These are phyloP conservation scores for Oscheius onirici DNA, from an alignment of 2,888 invertebrate genomes.

Conservation along the genomic window DNA sequence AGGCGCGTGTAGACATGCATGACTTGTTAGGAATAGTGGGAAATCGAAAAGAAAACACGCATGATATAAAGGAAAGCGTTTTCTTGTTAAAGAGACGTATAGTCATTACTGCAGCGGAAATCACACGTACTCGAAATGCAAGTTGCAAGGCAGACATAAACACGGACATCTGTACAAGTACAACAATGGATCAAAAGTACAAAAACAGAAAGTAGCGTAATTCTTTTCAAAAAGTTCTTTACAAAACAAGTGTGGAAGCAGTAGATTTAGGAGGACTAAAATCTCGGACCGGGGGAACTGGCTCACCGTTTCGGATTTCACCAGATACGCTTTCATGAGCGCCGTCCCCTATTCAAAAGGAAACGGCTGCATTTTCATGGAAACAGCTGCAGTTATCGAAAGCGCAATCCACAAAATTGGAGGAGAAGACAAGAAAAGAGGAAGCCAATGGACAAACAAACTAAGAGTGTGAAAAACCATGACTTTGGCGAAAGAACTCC, in stretches of 20 bases:
- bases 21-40: constrained; percentile 3
- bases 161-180: constrained; percentile 31
- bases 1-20: background rate
- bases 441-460: constrained; percentile 2
- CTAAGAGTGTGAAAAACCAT: constrained; percentile 19
- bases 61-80: background rate
- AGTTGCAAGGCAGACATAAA: constrained; percentile 13
- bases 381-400: background rate
- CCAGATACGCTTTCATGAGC: constrained; percentile 27
- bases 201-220: background rate
- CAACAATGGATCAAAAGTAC: background rate
- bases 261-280: background rate
- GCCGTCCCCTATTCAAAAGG: constrained; percentile 5
- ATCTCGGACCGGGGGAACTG: background rate
- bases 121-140: background rate
- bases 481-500: constrained; percentile 2
- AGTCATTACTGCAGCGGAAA: background rate
- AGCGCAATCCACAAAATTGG: background rate
- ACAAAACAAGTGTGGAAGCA: background rate
- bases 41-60: background rate
- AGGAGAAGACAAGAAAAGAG: background rate
- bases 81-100: background rate
- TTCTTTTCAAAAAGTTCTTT: background rate
- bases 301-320: constrained; percentile 24
- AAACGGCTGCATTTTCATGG: background rate